Percentiles rank a stretch among this genome's conserved stretches.
These are phyloP conservation scores for Bombyx mori DNA, from an alignment of 1,140 invertebrate genomes.

Conservation along the genomic window DNA sequence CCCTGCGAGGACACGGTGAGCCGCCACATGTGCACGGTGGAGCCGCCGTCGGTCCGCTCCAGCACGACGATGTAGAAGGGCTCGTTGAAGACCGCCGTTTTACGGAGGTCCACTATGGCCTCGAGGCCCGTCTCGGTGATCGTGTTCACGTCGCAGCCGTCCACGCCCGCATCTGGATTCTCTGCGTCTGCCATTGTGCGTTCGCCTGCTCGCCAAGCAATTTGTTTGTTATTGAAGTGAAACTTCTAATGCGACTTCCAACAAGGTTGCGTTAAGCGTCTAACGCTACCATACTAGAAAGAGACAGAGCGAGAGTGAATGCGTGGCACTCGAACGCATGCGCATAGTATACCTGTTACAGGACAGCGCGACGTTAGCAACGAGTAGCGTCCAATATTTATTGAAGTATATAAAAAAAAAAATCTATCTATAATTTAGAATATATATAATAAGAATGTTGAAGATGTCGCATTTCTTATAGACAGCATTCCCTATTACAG, in stretches of 20 bases:
- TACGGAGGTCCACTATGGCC: slow-evolving; percentile 91
- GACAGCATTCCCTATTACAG: too few species aligned
- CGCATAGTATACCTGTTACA: too few species aligned
- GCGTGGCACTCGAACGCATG: too few species aligned
- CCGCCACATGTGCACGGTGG: slow-evolving; percentile 97
- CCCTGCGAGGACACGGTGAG: slow-evolving; percentile 90
- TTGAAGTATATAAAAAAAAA: not conserved
- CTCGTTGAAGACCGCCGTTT: slow-evolving; percentile 90
- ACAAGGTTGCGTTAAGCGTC: too few species aligned
- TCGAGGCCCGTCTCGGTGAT: slow-evolving; percentile 80
- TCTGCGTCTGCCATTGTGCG: slow-evolving; percentile 41
- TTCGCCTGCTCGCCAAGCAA: slow-evolving; percentile 33
- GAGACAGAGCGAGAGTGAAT: too few species aligned
- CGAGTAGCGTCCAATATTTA: not conserved
- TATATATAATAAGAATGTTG: not conserved
- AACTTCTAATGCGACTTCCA: too few species aligned
- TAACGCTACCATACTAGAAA: too few species aligned
- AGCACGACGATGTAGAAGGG: slow-evolving; percentile 96
- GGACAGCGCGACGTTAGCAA: too few species aligned
- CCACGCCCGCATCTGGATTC: slow-evolving; percentile 38
- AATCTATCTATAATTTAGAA: not conserved
- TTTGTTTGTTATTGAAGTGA: not conserved
- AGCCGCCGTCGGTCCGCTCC: slow-evolving; percentile 86
- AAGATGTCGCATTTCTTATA: too few species aligned
- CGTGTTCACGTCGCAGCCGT: slow-evolving; percentile 48